A percentile compares a stretch with the other conserved stretches of the same genome.
phyloP scores from a whole-genome alignment of 2,113 vertebrate genomes.

The Naja naja region DNA sequence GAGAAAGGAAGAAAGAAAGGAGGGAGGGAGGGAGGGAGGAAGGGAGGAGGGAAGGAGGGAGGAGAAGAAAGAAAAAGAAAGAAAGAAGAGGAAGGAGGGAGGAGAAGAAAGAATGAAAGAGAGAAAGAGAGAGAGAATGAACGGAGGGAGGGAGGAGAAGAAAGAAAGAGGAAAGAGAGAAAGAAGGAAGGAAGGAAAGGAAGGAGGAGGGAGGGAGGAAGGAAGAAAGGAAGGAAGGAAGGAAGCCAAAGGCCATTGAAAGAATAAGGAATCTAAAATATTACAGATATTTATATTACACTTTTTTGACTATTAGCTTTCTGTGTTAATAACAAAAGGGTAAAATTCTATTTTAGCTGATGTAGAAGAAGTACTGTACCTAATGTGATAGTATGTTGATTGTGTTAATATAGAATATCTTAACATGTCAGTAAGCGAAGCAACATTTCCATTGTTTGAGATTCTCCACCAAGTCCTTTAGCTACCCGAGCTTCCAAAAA shows the following conservation, averaged over 20 bases:
- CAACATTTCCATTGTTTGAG: not conserved
- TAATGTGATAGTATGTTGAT: too few relatives aligned
- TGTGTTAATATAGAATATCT: too few relatives aligned
- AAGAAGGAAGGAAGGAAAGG: too few relatives aligned
- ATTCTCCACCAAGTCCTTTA: not conserved
- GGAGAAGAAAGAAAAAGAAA: rapidly evolving
- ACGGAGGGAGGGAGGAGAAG: too few relatives aligned
- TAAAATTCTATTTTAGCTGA: not conserved
- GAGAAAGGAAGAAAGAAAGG: too few relatives aligned
- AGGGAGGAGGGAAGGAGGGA: rapidly evolving
- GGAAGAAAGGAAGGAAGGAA: not conserved
- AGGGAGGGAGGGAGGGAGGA: too few relatives aligned
- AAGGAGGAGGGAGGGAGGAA: too few relatives aligned
- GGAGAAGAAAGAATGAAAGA: too few relatives aligned
- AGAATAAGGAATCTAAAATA: not conserved
- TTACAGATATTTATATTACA: not conserved
- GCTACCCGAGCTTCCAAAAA: too few relatives aligned
- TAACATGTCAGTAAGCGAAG: not conserved
- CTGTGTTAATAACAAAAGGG: not conserved
- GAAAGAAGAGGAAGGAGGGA: too few relatives aligned
- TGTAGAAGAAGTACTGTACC: not conserved
- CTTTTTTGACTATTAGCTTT: not conserved
- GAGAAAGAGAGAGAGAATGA: too few relatives aligned
- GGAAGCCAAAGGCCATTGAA: not conserved
- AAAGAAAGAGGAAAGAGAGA: rapidly evolving